Percentiles rank a stretch among this genome's conserved stretches.
Conservation (phyloP, 2,888 invertebrate genomes). For the Heteropelma amictum region DNA sequence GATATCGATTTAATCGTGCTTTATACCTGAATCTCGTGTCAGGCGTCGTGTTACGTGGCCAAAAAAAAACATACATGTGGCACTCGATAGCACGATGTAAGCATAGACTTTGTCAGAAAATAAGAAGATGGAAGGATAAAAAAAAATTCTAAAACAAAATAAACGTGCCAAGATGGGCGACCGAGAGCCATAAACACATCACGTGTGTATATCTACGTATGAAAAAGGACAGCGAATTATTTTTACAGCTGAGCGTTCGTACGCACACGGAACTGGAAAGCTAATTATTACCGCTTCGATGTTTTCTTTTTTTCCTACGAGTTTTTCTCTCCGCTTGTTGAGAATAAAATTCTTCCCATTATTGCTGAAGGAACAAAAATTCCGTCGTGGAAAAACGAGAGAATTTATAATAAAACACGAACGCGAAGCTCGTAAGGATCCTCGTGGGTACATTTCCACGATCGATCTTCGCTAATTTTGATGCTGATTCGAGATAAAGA, state of each 20-base stretch:
- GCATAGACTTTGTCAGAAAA: neutral
- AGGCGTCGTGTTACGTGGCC: neutral
- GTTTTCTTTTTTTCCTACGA: neutral
- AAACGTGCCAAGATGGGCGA: slow-evolving; percentile 12
- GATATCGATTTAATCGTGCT: slow-evolving; percentile 27
- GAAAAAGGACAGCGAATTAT: neutral
- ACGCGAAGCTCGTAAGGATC: slow-evolving; percentile 10
- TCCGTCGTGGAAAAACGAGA: neutral
- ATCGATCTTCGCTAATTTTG: slow-evolving; percentile 24
- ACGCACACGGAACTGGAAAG: slow-evolving; percentile 14
- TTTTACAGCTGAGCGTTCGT: too few relatives aligned
- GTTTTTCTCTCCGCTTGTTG: neutral
- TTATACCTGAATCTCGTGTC: slow-evolving; percentile 12
- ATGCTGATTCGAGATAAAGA: neutral
- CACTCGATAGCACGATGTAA: neutral
- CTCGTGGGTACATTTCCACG: slow-evolving; percentile 3
- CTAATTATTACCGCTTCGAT: neutral
- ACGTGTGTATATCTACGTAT: neutral
- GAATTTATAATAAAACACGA: neutral
- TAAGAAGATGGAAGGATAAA: neutral
- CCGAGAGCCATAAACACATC: slow-evolving; percentile 4
- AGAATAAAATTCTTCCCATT: slow-evolving; percentile 13
- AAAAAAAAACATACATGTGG: neutral
- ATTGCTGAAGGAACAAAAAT: neutral
- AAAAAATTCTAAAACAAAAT: neutral